phyloP scores from a whole-genome alignment of 2,113 vertebrate genomes.

The Ptyas mucosa region DNA sequence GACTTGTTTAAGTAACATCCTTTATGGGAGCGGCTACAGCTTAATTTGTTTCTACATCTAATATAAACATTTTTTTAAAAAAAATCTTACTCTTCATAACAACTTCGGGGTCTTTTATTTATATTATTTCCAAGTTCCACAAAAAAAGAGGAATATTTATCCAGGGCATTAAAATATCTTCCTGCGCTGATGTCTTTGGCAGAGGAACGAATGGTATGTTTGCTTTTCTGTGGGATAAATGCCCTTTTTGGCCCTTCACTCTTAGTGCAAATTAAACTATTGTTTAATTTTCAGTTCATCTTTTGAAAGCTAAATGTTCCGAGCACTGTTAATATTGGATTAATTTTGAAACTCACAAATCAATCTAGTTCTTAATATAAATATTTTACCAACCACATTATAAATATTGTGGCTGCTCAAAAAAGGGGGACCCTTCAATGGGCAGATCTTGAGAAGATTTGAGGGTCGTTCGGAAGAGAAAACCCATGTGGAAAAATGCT shows the following conservation, averaged over 20 bases:
- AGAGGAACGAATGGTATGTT: constrained; percentile 33
- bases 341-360: constrained; percentile 60
- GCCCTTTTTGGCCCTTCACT: constrained; percentile 38
- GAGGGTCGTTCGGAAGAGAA: background rate
- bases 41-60: constrained; percentile 56
- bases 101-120: constrained; percentile 51
- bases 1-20: constrained; percentile 38
- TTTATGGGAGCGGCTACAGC: constrained; percentile 20
- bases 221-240: constrained; percentile 55
- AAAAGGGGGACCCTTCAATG: constrained; percentile 12
- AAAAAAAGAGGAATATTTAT: constrained; percentile 47
- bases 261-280: constrained; percentile 42
- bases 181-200: constrained; percentile 56
- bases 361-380: constrained; percentile 52
- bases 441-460: constrained; percentile 21
- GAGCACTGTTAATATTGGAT: constrained; percentile 48
- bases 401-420: constrained; percentile 55
- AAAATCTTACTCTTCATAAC: constrained; percentile 46
- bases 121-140: constrained; percentile 24
- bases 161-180: constrained; percentile 48
- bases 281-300: constrained; percentile 60
- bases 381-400: constrained; percentile 65
- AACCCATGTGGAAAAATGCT: background rate
- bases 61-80: constrained; percentile 49
- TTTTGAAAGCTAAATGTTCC: constrained; percentile 43